Evolutionary conservation across 2,797 vertebrate species (phyloP), one percentile per base, ranked within the genome.

Genomic region (Silurus aristotelis): DNA sequence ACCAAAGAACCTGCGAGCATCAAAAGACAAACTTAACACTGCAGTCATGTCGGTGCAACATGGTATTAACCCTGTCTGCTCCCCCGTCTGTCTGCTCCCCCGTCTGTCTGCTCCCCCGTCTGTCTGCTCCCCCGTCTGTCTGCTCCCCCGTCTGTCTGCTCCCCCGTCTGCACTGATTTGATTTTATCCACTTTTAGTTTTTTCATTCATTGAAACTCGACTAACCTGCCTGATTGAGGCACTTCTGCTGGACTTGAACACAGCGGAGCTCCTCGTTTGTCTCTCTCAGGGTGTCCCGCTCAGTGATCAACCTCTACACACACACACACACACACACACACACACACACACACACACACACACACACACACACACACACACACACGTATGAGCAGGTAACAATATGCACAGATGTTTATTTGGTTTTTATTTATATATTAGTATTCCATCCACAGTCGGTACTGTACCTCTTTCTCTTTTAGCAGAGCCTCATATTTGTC

Each of bases 221-320:
- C 95, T 94, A 89, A 98, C 97, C 96, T 43, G 95, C 87, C 90
- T 93, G 94, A 75, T 87, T 93, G 78, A 97, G 93, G 66, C 93
- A 94, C 61, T 92, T 92, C 72, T 97, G 96, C 81, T 97, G 96
- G 63, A 97, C 93, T 82, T 97, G 97, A 1, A 94, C 94, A 55
- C 97, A 98, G 55, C 96, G 90, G 55, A 98, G 94, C 67, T 98
- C 97, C 4, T 97, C 97, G 3, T 97, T 97, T 2, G 96, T 96
- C 89, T 98, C 97, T 64, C 97, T 91, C 2, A 98, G 93, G 0
- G 96, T 94, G 89, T 98, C 97, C 27, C 97, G 92, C 76, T 98
- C 96, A 0, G 93, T 92, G 87, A 97, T 92, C 82, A 98, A 93
- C 68, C 96, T 93, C 97, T 98, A 80, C 31, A 89, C 80, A 77